Evolutionary conservation across 2,797 vertebrate species (phyloP).

Genomic region (Sebastes reedi): DNA sequence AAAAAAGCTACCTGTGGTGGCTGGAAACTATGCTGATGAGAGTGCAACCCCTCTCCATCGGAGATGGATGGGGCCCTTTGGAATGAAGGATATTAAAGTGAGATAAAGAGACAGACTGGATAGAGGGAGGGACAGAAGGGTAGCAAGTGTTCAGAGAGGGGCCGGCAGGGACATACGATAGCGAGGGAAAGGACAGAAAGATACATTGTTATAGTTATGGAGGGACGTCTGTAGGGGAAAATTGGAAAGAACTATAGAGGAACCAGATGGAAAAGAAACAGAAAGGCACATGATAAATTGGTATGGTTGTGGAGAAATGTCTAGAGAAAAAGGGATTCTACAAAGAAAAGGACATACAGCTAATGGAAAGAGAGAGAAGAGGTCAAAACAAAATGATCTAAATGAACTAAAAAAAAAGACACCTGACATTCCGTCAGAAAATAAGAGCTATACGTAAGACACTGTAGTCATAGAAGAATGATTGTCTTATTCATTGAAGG

Average conservation of each 20-base stretch:
- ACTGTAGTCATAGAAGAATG: neutral
- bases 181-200: neutral
- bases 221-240: neutral
- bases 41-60: neutral
- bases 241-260: neutral
- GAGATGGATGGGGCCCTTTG: neutral
- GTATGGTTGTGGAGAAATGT: neutral
- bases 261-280: neutral
- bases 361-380: neutral
- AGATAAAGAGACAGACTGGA: conserved; percentile 16
- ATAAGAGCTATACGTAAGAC: neutral
- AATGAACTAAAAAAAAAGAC: neutral
- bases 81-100: conserved; percentile 22
- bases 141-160: neutral
- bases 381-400: neutral
- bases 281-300: neutral
- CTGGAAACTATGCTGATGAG: neutral
- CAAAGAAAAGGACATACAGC: neutral
- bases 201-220: conserved; percentile 19
- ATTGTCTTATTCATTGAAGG: neutral
- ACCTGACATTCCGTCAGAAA: neutral
- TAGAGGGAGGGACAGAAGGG: neutral
- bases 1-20: neutral
- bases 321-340: neutral
- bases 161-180: neutral